Evolutionary conservation across 2,888 invertebrate genomes (phyloP), one percentile per base, ranked within the genome.

Genomic region (Dicranocentrus wangi): DNA sequence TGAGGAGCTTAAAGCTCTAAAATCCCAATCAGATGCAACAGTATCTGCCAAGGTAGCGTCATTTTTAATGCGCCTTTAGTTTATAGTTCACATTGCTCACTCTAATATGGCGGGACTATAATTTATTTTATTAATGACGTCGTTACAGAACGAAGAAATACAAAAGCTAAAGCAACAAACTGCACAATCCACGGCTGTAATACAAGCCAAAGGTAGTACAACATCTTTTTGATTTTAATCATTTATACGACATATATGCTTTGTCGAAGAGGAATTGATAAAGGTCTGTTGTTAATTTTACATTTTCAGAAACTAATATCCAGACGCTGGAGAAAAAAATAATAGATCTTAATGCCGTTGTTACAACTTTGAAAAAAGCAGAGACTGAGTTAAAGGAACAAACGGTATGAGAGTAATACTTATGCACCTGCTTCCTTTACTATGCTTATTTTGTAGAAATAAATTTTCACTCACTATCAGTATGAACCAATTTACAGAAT

Each of bases 131-230:
- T n/a, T n/a, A n/a, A n/a, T n/a, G n/a, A n/a, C n/a, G n/a, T n/a
- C n/a, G n/a, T n/a, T n/a, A n/a, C n/a, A n/a, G 82, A 68, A 72
- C 21, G 55, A 77, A 28, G 82, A 84, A 63, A 42, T 84, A 8
- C 76, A 83, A 23, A 27, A 70, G 21, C 53, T 85, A 25, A 80
- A 55, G 47, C 51, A 21, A 10, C 63, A 42, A n/a, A 25, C 1
- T 17, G 25, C 21, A 1, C 23, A 43, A 25, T 1, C 15, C n/a
- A 3, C 51, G 13, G 21, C 66, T n/a, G 1, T 7, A 32, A 51
- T 66, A 25, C 47, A 66, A 66, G 15, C 13, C 13, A 66, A 66
- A 66, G 66, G 66, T 66, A 47, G 2, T 5, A 28, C 19, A 17
- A n/a, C 15, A 58, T 17, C 21, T 53, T 53, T 17, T 10, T 39